Conservation (phyloP, 2,888 invertebrate genomes). For the Drosophila maculinotata region DNA sequence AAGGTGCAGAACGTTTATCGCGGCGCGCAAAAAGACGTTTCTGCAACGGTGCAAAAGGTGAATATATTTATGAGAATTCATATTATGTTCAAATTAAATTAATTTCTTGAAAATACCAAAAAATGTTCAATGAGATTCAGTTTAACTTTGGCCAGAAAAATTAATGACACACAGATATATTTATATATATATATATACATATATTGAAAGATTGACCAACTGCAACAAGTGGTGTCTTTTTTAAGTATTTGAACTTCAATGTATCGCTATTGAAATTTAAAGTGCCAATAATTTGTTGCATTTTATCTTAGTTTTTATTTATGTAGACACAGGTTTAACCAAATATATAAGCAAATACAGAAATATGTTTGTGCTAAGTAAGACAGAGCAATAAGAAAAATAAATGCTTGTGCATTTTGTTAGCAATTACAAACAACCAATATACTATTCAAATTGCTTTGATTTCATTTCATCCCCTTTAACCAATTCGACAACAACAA, state of each 20-base stretch:
- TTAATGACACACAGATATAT: not conserved
- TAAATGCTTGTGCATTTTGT: not conserved
- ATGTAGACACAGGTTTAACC: not conserved
- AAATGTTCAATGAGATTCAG: conserved; percentile 14
- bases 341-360: no score
- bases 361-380: no score
- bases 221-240: conserved; percentile 4
- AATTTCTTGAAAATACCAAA: conserved; percentile 15
- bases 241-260: not conserved
- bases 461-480: conserved; percentile 7
- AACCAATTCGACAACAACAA: not conserved
- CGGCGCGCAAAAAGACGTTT: conserved; percentile 19
- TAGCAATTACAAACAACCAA: not conserved
- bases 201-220: not conserved
- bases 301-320: not conserved
- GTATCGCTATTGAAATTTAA: not conserved
- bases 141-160: conserved; percentile 19
- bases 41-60: conserved; percentile 40
- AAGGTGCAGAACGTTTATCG: conserved; percentile 15
- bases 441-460: not conserved
- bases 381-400: no score
- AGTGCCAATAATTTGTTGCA: not conserved
- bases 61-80: conserved; percentile 56
- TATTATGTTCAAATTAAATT: conserved; percentile 15
- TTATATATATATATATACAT: no score